A percentile compares a stretch with the other conserved stretches of the same genome.
These are phyloP conservation scores for Drosophila rubida DNA, from an alignment of 2,888 invertebrate genomes.

Conservation along the genomic window DNA sequence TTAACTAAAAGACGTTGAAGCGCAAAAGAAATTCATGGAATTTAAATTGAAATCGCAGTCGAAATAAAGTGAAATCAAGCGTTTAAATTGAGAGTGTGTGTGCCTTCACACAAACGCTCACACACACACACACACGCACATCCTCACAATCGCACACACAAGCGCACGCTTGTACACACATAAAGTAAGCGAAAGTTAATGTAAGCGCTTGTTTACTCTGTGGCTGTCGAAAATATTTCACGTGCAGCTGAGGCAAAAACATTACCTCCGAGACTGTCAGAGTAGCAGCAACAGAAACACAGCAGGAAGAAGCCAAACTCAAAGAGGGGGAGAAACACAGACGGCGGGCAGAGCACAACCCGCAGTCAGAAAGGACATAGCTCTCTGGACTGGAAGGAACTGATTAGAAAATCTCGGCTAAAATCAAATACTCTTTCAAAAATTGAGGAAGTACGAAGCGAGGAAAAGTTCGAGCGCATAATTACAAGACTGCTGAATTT, in stretches of 20 bases:
- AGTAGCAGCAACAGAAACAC: constrained; percentile 19
- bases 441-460: background rate
- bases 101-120: constrained; percentile 15
- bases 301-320: constrained; percentile 21
- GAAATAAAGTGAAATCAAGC: constrained; percentile 81
- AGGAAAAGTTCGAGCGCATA: background rate
- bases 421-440: constrained; percentile 20
- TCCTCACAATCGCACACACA: constrained; percentile 5
- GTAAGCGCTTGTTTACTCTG: constrained; percentile 76
- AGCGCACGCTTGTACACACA: constrained; percentile 2
- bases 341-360: constrained; percentile 23
- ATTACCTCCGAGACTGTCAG: constrained; percentile 62
- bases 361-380: constrained; percentile 16
- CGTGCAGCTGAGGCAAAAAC: constrained; percentile 71
- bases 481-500: no score
- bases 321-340: background rate
- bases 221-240: constrained; percentile 78
- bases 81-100: constrained; percentile 67
- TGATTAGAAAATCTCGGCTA: background rate
- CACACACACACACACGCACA: constrained; percentile 6
- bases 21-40: constrained; percentile 65
- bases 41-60: constrained; percentile 80
- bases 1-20: constrained; percentile 58
- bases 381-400: constrained; percentile 3
- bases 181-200: constrained; percentile 69